Base-by-base conservation (phyloP, 2,113 vertebrate genomes). In the Mandrillus leucophaeus region DNA sequence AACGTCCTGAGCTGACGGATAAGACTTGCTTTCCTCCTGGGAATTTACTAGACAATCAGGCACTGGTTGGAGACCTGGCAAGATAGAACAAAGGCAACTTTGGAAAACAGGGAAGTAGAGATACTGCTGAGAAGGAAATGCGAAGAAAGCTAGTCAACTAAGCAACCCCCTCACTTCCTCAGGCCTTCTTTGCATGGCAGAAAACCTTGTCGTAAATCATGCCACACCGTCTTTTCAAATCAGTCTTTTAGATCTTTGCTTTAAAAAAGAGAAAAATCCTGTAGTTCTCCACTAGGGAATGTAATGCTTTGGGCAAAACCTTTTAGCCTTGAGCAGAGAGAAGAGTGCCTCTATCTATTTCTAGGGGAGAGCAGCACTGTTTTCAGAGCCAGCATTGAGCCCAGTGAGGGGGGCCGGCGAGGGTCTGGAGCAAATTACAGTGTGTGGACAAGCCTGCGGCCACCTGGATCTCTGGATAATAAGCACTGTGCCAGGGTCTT, bases 171-270 rank as follows among this genome's bases (percentile, higher is more conserved):
- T 52, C n/a, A 2, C 32, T 73, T 92, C 82, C 73, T 23, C 40
- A 10, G 76, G 38, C 68, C 25, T 25, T 59, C 85, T 59, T 90
- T 16, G 25, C 7, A 0, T 5, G 3, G 4, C 32, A 55, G 88
- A 20, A 79, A 81, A 85, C 70, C 70, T 25, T 57, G 45, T 43
- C 59, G 88, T 76, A 40, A 81, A 43, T 84, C 45, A 38, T 11
- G 5, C 30, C n/a, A 12, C 76, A 12, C 76, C 91, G 91, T 96
- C 90, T 93, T 95, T 94, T 97, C 25, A 95, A 91, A 91, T 95
- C 79, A 93, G 82, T 89, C 82, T 91, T 73, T 92, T 40, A 92
- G 70, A 76, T 95, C 85, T 90, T 88, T 91, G 84, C 48, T 95
- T 64, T 64, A 3, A 32, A 64, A 64, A 30, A 32, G 57, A 70